Evolutionary conservation across 2,797 vertebrate species (phyloP).

Genomic region (Heterohyrax brucei): DNA sequence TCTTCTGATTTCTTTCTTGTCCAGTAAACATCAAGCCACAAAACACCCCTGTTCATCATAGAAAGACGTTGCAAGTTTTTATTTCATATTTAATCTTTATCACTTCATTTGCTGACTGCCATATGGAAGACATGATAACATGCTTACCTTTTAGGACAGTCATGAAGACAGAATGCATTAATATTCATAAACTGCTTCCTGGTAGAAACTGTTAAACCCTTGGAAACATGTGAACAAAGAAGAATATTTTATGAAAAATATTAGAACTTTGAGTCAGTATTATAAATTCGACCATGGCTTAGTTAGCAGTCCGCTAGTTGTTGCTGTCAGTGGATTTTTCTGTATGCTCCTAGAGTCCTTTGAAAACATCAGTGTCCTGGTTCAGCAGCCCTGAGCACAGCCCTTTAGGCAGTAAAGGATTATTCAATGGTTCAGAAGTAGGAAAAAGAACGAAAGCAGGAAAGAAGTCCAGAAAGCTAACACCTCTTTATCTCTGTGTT

Average conservation of each 20-base stretch:
- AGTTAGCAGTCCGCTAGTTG: not conserved
- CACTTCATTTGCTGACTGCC: not conserved
- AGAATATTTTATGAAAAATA: not conserved
- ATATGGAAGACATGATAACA: not conserved
- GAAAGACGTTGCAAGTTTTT: slow-evolving; percentile 63
- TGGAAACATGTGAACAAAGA: not conserved
- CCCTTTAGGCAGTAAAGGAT: not conserved
- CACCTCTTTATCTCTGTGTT: not conserved
- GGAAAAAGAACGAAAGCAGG: not conserved
- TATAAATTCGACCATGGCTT: not conserved
- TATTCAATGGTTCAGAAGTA: not conserved
- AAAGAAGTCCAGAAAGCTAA: not conserved
- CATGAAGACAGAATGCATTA: too few relatives aligned
- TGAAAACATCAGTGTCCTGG: not conserved
- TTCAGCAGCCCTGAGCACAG: not conserved
- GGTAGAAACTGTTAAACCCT: not conserved
- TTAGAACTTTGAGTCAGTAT: not conserved
- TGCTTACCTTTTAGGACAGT: too few relatives aligned
- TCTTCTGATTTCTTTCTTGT: slow-evolving; percentile 73
- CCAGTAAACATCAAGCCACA: not conserved
- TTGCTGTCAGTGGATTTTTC: not conserved
- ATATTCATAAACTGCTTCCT: not conserved
- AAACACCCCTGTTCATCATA: not conserved
- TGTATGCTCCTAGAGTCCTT: not conserved
- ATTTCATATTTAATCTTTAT: not conserved